A percentile compares a stretch with the other conserved stretches of the same genome.
Conservation (phyloP, 2,888 invertebrate species). For the Arge pagana region DNA sequence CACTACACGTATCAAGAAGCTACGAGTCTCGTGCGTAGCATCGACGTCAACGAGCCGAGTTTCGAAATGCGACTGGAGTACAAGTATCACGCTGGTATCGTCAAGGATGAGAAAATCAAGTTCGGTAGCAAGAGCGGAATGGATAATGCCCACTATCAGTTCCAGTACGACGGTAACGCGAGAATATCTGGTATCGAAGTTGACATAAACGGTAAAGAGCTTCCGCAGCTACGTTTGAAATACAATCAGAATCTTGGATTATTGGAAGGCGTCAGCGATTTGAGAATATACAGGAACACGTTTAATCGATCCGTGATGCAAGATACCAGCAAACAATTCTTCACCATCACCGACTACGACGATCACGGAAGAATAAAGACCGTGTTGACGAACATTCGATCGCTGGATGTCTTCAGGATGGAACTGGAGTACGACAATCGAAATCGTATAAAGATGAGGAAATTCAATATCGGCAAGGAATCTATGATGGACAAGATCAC, state of each 20-base stretch:
- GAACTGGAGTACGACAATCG: conserved; percentile 86
- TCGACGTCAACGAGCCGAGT: conserved; percentile 87
- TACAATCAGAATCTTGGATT: conserved; percentile 89
- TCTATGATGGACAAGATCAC: conserved; percentile 82
- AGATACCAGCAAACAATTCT: conserved; percentile 88
- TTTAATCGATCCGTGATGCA: conserved; percentile 90
- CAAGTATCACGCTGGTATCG: conserved; percentile 86
- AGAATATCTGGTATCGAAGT: conserved; percentile 86
- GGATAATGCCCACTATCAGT: conserved; percentile 86
- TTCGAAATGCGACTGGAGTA: conserved; percentile 88
- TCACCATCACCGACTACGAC: conserved; percentile 87
- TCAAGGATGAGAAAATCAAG: conserved; percentile 85
- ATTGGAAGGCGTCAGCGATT: conserved; percentile 83
- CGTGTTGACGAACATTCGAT: conserved; percentile 82
- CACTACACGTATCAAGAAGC: conserved; percentile 86
- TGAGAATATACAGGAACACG: conserved; percentile 82
- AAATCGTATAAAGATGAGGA: conserved; percentile 82
- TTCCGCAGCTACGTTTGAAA: conserved; percentile 80
- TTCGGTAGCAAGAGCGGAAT: conserved; percentile 85
- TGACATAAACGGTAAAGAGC: conserved; percentile 84
- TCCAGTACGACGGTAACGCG: conserved; percentile 92
- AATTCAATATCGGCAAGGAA: conserved; percentile 77
- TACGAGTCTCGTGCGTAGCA: conserved; percentile 79
- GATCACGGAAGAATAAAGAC: conserved; percentile 84
- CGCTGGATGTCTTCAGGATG: conserved; percentile 83